Conservation (phyloP, 1,140 invertebrate genomes). For the Arion vulgaris region DNA sequence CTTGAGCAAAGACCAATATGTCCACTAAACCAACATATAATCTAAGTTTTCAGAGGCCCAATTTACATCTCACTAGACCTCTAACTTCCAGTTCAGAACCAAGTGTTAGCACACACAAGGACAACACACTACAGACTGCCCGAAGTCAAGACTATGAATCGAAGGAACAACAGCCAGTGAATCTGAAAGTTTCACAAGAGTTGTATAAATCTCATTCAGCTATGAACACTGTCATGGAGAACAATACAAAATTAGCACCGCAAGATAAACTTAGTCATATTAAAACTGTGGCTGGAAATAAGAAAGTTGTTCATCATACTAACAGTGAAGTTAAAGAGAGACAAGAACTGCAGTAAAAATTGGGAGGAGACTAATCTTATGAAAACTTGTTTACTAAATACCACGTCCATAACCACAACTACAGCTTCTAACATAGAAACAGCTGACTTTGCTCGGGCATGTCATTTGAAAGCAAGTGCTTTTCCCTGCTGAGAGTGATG, state of each 20-base stretch:
- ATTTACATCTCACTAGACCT: conserved; percentile 40
- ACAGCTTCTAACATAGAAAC: conserved; percentile 25
- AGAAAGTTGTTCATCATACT: conserved; percentile 2
- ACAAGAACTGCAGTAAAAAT: conserved; percentile 9
- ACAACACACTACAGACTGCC: conserved; percentile 56
- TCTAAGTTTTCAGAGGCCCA: conserved; percentile 36
- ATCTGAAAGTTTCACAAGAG: background rate
- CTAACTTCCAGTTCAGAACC: conserved; percentile 57
- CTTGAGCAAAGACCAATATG: conserved; percentile 43
- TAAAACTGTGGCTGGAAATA: conserved; percentile 15
- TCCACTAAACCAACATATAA: conserved; percentile 47
- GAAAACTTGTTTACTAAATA: background rate
- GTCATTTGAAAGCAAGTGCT: background rate
- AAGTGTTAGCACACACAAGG: conserved; percentile 40
- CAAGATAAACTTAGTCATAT: conserved; percentile 35
- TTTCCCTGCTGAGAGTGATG: background rate
- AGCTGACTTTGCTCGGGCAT: background rate
- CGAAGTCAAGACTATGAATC: conserved; percentile 61
- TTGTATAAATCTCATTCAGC: background rate
- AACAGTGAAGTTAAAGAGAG: conserved; percentile 9
- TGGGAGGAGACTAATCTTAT: background rate
- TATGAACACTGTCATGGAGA: background rate
- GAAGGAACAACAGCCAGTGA: conserved; percentile 26
- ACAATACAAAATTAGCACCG: background rate
- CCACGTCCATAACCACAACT: conserved; percentile 1